A percentile compares a stretch with the other conserved stretches of the same genome.
phyloP scores from a whole-genome alignment of 2,797 vertebrate genomes.

The Sebastes flavidus region DNA sequence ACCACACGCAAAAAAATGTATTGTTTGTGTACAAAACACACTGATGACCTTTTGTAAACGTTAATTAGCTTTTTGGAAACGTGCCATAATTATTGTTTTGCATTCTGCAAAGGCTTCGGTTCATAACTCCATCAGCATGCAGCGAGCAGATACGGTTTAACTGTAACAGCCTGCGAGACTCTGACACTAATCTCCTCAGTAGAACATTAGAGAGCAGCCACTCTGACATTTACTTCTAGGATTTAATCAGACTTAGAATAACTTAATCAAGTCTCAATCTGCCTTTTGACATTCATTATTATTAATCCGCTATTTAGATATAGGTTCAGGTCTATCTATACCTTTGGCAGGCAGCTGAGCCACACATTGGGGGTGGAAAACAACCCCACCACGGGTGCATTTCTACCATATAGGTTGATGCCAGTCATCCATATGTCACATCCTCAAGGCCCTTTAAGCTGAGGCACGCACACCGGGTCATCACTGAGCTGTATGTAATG shows the following conservation, averaged over 20 bases:
- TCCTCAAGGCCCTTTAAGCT: constrained; percentile 29
- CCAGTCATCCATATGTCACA: constrained; percentile 22
- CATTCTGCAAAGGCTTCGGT: not conserved
- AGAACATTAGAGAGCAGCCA: constrained; percentile 21
- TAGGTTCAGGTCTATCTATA: not conserved
- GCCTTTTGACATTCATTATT: constrained; percentile 17
- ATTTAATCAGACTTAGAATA: constrained; percentile 7
- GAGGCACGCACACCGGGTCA: constrained; percentile 17
- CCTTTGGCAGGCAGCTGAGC: constrained; percentile 14
- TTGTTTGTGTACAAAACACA: not conserved
- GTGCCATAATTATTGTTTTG: not conserved
- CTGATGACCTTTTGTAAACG: constrained; percentile 5
- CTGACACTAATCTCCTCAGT: constrained; percentile 43
- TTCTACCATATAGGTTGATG: not conserved
- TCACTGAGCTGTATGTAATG: constrained; percentile 38
- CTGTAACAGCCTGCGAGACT: constrained; percentile 24
- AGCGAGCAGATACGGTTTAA: constrained; percentile 19
- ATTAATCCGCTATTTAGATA: constrained; percentile 2
- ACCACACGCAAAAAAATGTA: not conserved
- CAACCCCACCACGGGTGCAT: not conserved
- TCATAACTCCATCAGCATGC: constrained; percentile 2
- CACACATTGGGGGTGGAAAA: not conserved
- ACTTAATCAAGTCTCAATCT: not conserved
- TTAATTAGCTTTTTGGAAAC: not conserved
- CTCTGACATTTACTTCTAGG: constrained; percentile 25